Base-by-base conservation (phyloP, 30 jellyfish, hydroid and myxozoan genomes). In the Clytia hemisphaerica region DNA sequence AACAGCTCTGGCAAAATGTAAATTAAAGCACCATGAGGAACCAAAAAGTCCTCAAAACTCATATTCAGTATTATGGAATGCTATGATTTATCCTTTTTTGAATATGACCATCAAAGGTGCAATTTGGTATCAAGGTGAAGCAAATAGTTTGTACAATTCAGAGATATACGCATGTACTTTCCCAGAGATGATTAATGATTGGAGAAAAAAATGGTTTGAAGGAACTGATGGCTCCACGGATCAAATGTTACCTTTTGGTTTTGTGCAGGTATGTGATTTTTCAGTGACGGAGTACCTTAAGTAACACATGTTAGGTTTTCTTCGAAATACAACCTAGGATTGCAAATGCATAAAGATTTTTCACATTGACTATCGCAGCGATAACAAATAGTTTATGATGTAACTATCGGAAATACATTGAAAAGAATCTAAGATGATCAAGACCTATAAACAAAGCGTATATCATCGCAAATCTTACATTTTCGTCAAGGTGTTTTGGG, bases 71-170 rank as follows among this genome's bases (percentile, higher is more conserved):
- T 47, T 75, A 9, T 75, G 76, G 66, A 75, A 75, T 28, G 87
- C 87, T 14, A 75, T 75, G 87, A 60, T 75, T 61, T 64, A 38
- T 40, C 87, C 87, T 12, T 28, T 75, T 36, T 30, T 75, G 34
- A 62, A 75, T 15, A 75, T 35, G 29, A 58, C 78, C 26, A 58
- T 75, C 36, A 61, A 58, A 36, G 87, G 87, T 35, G 87, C 33
- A 14, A 26, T 75, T 6, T 75, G 87, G 87, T 75, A 75, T 29
- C 87, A 75, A 75, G 87, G 84, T 2, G 87, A 75, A 75, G 55
- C 22, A 6, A 75, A 75, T 40, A 67, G 67, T 35, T 3, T 2
- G 21, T n/a, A n/a, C n/a, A 29, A 65, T 34, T 22, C 6, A 6
- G 24, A 47, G 19, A 50, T 27, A 0, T 75, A 75, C 44, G 33